phyloP scores from a whole-genome alignment of 2,888 invertebrate genomes.

The Stenodera caucasica region DNA sequence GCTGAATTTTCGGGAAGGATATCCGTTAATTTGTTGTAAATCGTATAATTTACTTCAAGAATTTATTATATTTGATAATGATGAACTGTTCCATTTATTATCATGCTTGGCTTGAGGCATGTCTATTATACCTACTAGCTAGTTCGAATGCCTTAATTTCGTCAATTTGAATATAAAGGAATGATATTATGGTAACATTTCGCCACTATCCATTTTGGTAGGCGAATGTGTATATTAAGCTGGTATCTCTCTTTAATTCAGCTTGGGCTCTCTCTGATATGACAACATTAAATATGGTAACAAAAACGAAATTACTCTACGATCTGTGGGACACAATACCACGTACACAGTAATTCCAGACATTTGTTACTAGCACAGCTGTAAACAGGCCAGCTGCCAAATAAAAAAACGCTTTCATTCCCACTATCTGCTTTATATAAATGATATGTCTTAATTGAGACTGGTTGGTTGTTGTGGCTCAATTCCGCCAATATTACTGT shows the following conservation, averaged over 20 bases:
- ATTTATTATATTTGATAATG: background rate
- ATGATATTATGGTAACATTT: slow-evolving; percentile 8
- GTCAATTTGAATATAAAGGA: slow-evolving; percentile 14
- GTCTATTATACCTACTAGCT: background rate
- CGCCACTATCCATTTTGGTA: slow-evolving; percentile 9
- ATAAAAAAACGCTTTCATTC: slow-evolving; percentile 22
- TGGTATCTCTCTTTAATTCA: slow-evolving; percentile 13
- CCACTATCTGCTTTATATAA: slow-evolving; percentile 22
- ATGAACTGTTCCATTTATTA: slow-evolving; percentile 1
- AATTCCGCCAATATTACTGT: slow-evolving; percentile 19
- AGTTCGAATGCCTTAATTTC: slow-evolving; percentile 9
- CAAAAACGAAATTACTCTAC: slow-evolving; percentile 33
- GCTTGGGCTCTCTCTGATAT: slow-evolving; percentile 22
- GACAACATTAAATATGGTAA: slow-evolving; percentile 31
- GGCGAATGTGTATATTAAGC: slow-evolving; percentile 11
- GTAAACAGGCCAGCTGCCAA: slow-evolving; percentile 30
- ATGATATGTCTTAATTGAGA: slow-evolving; percentile 31
- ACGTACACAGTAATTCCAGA: slow-evolving; percentile 36
- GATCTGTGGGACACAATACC: slow-evolving; percentile 34
- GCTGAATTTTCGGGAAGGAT: too few relatives aligned
- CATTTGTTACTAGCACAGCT: slow-evolving; percentile 38
- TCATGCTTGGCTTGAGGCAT: slow-evolving; percentile 1
- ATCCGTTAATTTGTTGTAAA: background rate
- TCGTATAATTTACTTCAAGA: background rate
- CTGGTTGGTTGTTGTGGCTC: slow-evolving; percentile 14